These are phyloP conservation scores for Antennarius maculatus DNA, from an alignment of 2,797 vertebrate genomes.

Conservation along the genomic window DNA sequence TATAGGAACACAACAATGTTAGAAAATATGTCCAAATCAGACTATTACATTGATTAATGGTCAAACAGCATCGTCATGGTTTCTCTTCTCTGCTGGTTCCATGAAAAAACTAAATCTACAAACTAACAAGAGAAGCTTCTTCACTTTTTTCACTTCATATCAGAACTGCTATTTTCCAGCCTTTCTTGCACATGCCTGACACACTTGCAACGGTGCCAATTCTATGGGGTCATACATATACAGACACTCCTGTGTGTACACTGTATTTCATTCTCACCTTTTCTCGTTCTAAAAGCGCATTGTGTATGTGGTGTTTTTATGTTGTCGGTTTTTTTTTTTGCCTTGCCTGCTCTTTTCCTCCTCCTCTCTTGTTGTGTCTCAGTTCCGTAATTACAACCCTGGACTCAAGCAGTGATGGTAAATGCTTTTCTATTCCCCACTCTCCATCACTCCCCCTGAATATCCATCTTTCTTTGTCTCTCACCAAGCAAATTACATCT, in stretches of 20 bases:
- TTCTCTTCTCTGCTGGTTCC: not conserved
- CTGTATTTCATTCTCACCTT: constrained; percentile 55
- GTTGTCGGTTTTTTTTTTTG: constrained; percentile 34
- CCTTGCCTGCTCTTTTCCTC: constrained; percentile 49
- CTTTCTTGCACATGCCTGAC: constrained; percentile 31
- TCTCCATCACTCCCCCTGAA: constrained; percentile 76
- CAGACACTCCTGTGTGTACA: constrained; percentile 26
- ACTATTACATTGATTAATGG: constrained; percentile 12
- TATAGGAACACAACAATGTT: not conserved
- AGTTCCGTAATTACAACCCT: constrained; percentile 84
- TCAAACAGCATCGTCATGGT: not conserved
- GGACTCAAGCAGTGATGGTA: constrained; percentile 85
- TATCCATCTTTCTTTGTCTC: constrained; percentile 72
- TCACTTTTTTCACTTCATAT: constrained; percentile 19
- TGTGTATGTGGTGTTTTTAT: constrained; percentile 28
- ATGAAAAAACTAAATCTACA: constrained; percentile 35
- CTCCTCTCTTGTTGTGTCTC: constrained; percentile 65
- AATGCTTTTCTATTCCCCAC: constrained; percentile 82
- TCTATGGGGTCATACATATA: constrained; percentile 54
- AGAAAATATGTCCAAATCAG: constrained; percentile 5
- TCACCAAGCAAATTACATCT: constrained; percentile 84
- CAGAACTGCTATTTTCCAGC: not conserved
- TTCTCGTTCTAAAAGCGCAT: constrained; percentile 59
- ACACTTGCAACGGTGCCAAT: constrained; percentile 44
- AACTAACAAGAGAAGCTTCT: constrained; percentile 19